Evolutionary conservation across 2,797 vertebrate genomes (phyloP), one percentile per base, ranked within the genome.

Genomic region (Danio kyathit): DNA sequence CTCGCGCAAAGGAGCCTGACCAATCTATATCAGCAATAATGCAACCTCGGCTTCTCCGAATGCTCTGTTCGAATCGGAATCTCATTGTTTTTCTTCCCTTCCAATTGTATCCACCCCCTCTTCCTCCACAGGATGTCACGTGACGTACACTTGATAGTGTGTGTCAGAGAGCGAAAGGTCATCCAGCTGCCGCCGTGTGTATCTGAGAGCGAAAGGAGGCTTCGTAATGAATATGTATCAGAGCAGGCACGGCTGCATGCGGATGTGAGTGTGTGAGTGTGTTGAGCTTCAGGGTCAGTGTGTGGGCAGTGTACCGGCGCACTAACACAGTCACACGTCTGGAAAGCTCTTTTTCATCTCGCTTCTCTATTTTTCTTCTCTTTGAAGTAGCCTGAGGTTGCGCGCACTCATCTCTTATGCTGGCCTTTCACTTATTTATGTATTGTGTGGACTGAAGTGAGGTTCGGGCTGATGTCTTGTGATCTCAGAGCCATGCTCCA

Each of bases 361-460:
- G 29, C 54, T 51, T 57, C 64, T 52, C 13, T 60, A 43, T 74
- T 82, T 60, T 52, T 57, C 40, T n/a, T 75, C 49, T 75, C 82
- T 86, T 84, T 84, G 82, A 84, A 74, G 82, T 82, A 51, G 77
- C 69, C 82, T 40, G 52, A 59, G 80, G 77, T 79, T 82, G 69
- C 61, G 64, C 38, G 63, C 78, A 80, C 74, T 57, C 75, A 71
- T 75, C 76, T 82, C 59, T 66, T 75, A 54, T 46, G 54, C 60
- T 74, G 73, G 76, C 76, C 64, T 86, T 86, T 84, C 77, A 86
- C 82, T 86, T 86, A 84, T 86, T 86, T 81, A 84, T 84, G 78
- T 83, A 83, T 81, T 84, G 83, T 81, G 74, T 79, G 77, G 74
- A 80, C 57, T 84, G 83, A 82, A 84, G 85, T 56, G 76, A 84